phyloP scores from a whole-genome alignment of 2,888 invertebrate genomes.

The Pedicia rivosa region DNA sequence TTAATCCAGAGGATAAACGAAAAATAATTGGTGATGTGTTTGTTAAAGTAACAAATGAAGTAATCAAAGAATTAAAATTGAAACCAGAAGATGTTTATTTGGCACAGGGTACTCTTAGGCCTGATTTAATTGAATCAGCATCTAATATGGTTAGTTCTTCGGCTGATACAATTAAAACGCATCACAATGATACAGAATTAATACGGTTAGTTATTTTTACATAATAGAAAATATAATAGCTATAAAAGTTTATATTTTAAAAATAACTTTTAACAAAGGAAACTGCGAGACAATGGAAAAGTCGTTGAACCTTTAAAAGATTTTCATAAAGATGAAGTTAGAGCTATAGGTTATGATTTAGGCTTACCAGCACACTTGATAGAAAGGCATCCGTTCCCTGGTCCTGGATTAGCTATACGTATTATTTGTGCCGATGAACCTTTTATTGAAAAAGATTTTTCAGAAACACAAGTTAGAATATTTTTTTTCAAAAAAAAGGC shows the following conservation, averaged over 20 bases:
- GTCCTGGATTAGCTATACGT: conserved; percentile 93
- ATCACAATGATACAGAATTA: conserved; percentile 96
- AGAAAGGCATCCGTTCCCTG: conserved; percentile 95
- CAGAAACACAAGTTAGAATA: conserved; percentile 86
- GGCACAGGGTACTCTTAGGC: conserved; percentile 90
- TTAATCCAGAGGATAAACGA: conserved; percentile 94
- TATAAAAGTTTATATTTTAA: too few species aligned
- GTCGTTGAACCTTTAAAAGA: conserved; percentile 97
- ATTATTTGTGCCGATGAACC: conserved; percentile 93
- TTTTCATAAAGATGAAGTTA: conserved; percentile 97
- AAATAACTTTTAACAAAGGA: conserved; percentile 25
- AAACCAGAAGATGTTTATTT: conserved; percentile 85
- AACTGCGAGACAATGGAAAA: conserved; percentile 54
- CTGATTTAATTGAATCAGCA: conserved; percentile 97
- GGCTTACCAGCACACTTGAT: conserved; percentile 77
- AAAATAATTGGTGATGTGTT: conserved; percentile 99
- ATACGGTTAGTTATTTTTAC: conserved; percentile 42
- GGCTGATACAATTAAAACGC: conserved; percentile 96
- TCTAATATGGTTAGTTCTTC: conserved; percentile 68
- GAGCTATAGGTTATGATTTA: conserved; percentile 75
- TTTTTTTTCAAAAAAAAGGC: too few species aligned
- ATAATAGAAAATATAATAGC: not conserved
- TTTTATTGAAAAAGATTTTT: conserved; percentile 85
- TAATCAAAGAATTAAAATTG: conserved; percentile 71
- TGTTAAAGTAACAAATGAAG: conserved; percentile 82